Base-by-base conservation (phyloP, 2,113 vertebrate genomes). In the Acrocephalus kingi region DNA sequence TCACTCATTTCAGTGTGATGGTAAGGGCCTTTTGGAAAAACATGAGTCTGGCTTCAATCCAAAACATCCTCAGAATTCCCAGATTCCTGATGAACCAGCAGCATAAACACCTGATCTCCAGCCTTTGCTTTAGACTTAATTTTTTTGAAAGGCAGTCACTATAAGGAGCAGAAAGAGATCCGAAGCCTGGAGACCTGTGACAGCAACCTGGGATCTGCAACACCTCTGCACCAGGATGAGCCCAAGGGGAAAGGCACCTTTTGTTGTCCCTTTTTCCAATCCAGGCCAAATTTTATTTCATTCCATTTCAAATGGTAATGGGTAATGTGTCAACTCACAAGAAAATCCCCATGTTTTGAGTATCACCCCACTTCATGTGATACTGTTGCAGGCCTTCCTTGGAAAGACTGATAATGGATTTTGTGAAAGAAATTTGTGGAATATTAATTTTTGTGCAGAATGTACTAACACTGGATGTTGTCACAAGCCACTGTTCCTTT, bases 401-500 rank as follows among this genome's bases (percentile, higher is more conserved):
- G 41, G n/a, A 66, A 91, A 76, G 63, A 79, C 15, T 39, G 23
- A 48, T 51, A 27, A 35, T 0, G 1, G 4, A 15, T 83, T 89
- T 85, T 83, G 28, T 1, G 61, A 93, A 92, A 51, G 15, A 82
- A 66, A 82, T 69, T 16, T 16, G 49, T 58, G 66, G 74, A 83
- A 9, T 28, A 76, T 66, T 87, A 58, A 35, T 74, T 96, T 94
- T 89, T 79, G 54, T 7, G 2, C 46, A 39, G 30, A 31, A 59
- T 35, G n/a, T n/a, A 80, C 39, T 62, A 48, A 90, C 84, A 69
- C 45, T 81, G 59, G n/a, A 54, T 91, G 64, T 68, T 93, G 74
- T 62, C 74, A 75, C 46, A 33, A 31, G 63, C 64, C 87, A 71
- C 91, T 91, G 85, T 84, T 95, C 82, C 95, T 96, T 96, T 97